Evolutionary conservation across 2,888 invertebrate species (phyloP), one percentile per base, ranked within the genome.

Genomic region (Pachliopta kotzebuea): DNA sequence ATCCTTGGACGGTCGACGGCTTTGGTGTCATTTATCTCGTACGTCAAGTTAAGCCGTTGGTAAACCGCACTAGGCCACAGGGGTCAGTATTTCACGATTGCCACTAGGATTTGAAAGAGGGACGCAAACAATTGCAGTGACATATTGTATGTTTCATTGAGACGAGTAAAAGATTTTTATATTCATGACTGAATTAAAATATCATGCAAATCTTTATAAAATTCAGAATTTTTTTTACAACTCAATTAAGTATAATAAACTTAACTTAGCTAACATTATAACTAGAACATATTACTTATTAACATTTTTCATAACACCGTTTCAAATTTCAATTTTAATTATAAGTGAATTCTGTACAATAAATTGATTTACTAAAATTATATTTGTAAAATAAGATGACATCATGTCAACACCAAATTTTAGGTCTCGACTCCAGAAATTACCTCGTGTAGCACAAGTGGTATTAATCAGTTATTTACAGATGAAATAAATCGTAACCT

Each of bases 11-110:
- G 14, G 42, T 4, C 42, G 54, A 53, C 49, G 63, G 59, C 55
- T 56, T 55, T 20, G 55, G 55, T 49, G 50, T 59, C 63, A 63
- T 63, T 59, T 63, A 63, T 63, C 63, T 63, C 23, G 8, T 21
- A 31, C 37, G 63, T 63, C 63, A 63, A 42, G 20, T 49, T 63
- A 58, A 63, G 45, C 63, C 59, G 23, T 18, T 31, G 42, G 63
- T 63, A 63, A 63, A 54, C 58, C 59, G 49, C 59, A 54, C 58
- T 63, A 55, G 53, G 63, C 63, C 59, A 59, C 23, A 49, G 49
- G 55, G 55, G 59, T 63, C 59, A 59, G 49, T 31, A 49, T 59
- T 21, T 63, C 59, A 55, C 59, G 55, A 55, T 59, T 59, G 50
- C 55, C 58, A 49, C 59, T 55, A 42, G 45, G 55, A 63, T 50